A percentile compares a stretch with the other conserved stretches of the same genome.
Evolutionary conservation across 1,140 invertebrate genomes (phyloP).

Genomic region (Diprion similis): DNA sequence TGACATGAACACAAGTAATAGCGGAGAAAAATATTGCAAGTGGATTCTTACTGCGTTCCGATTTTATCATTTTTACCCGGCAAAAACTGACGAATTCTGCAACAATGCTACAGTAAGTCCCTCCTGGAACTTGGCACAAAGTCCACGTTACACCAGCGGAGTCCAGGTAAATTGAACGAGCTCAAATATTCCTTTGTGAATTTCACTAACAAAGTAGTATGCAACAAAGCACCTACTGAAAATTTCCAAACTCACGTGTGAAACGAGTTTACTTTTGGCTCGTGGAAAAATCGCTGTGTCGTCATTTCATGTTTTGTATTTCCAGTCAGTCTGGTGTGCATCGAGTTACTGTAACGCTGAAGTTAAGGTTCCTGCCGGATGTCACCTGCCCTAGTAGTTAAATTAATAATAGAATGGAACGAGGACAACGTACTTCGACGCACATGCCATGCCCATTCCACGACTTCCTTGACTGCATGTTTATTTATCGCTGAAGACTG

Average conservation of each 20-base stretch:
- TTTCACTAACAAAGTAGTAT: too few relatives aligned
- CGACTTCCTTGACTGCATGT: neutral
- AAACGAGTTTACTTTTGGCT: too few relatives aligned
- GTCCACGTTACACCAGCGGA: neutral
- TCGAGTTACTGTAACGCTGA: too few relatives aligned
- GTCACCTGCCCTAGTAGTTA: neutral
- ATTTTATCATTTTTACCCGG: neutral
- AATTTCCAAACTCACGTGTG: too few relatives aligned
- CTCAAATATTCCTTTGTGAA: too few relatives aligned
- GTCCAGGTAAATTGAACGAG: too few relatives aligned
- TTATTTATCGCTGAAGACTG: slow-evolving; percentile 4
- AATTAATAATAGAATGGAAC: slow-evolving; percentile 8
- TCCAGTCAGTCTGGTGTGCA: too few relatives aligned
- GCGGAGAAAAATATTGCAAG: neutral
- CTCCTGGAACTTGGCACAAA: neutral
- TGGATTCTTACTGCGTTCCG: neutral
- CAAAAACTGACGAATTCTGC: neutral
- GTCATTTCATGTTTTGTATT: too few relatives aligned
- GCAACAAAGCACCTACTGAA: too few relatives aligned
- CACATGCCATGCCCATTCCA: neutral
- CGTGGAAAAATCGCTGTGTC: too few relatives aligned
- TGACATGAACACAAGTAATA: neutral
- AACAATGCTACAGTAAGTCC: neutral
- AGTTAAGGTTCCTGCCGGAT: neutral
- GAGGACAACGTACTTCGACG: neutral